Conservation (phyloP, 2,888 invertebrate species). For the Salpingus planirostris region DNA sequence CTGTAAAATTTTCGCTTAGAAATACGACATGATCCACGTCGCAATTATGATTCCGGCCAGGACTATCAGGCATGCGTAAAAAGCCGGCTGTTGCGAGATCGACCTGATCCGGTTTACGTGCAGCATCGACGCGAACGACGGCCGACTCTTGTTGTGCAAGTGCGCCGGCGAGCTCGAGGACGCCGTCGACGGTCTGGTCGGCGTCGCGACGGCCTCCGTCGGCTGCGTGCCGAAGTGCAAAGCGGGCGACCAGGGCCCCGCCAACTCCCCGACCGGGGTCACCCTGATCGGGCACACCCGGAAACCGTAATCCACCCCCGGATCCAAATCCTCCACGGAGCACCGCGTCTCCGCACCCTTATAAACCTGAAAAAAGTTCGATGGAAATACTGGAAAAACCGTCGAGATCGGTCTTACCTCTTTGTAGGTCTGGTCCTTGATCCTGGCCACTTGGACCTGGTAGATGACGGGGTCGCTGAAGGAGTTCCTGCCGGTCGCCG, state of each 20-base stretch:
- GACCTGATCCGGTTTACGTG: slow-evolving; percentile 32
- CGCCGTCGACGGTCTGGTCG: slow-evolving; percentile 28
- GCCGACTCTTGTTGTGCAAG: slow-evolving; percentile 18
- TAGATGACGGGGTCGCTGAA: slow-evolving; percentile 63
- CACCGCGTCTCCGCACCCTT: slow-evolving; percentile 54
- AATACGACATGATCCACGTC: slow-evolving; percentile 22
- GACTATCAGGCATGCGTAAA: slow-evolving; percentile 39
- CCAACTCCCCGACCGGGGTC: slow-evolving; percentile 50
- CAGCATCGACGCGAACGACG: slow-evolving; percentile 16
- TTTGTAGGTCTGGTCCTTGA: slow-evolving; percentile 54
- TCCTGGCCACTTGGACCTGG: slow-evolving; percentile 59
- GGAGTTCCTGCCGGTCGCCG: slow-evolving; percentile 47
- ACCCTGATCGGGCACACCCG: slow-evolving; percentile 71
- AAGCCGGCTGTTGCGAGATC: slow-evolving; percentile 48
- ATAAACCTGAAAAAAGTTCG: slow-evolving; percentile 50
- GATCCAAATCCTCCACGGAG: slow-evolving; percentile 59
- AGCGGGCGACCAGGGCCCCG: slow-evolving; percentile 62
- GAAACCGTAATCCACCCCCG: slow-evolving; percentile 66
- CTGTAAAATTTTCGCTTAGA: slow-evolving; percentile 29
- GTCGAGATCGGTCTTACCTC: slow-evolving; percentile 40
- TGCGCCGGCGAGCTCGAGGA: slow-evolving; percentile 14
- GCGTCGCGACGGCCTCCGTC: slow-evolving; percentile 34
- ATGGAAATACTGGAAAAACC: background rate
- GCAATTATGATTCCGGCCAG: slow-evolving; percentile 33
- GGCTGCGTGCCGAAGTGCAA: slow-evolving; percentile 49